These are phyloP conservation scores for Bombus superbus DNA, from an alignment of 1,140 invertebrate species.

Conservation along the genomic window DNA sequence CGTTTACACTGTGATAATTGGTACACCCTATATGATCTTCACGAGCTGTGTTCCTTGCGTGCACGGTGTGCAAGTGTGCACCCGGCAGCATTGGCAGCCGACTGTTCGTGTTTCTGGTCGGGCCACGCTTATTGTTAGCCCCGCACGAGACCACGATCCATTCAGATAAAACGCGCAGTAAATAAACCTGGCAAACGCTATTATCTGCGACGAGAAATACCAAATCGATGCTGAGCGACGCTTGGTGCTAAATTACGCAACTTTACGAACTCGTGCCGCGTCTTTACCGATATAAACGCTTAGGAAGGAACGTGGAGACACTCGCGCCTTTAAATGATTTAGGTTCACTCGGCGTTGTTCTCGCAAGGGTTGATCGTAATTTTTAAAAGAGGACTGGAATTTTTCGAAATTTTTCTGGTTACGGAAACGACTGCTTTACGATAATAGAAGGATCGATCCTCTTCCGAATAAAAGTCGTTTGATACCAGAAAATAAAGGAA, in stretches of 20 bases:
- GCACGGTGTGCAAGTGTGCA: neutral
- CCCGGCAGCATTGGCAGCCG: neutral
- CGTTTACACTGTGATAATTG: neutral
- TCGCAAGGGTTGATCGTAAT: no score
- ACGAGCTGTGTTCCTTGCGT: constrained; percentile 45
- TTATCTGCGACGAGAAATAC: constrained; percentile 62
- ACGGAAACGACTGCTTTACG: no score
- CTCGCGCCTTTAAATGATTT: no score
- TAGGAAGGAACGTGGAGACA: no score
- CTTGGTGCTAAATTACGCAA: constrained; percentile 19
- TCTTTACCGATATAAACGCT: no score
- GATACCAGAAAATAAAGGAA: neutral
- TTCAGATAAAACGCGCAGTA: constrained; percentile 63
- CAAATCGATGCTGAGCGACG: constrained; percentile 31
- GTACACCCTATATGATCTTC: constrained; percentile 28
- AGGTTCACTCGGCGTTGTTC: no score
- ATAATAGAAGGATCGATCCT: neutral
- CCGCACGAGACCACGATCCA: constrained; percentile 10
- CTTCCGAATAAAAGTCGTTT: neutral
- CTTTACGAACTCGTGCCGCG: neutral
- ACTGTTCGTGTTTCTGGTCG: constrained; percentile 7
- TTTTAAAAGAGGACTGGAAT: no score
- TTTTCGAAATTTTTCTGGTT: no score
- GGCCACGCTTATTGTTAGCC: constrained; percentile 42
- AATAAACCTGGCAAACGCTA: constrained; percentile 56